Evolutionary conservation across 2,797 vertebrate genomes (phyloP).

Genomic region (Holocentrus rufus): DNA sequence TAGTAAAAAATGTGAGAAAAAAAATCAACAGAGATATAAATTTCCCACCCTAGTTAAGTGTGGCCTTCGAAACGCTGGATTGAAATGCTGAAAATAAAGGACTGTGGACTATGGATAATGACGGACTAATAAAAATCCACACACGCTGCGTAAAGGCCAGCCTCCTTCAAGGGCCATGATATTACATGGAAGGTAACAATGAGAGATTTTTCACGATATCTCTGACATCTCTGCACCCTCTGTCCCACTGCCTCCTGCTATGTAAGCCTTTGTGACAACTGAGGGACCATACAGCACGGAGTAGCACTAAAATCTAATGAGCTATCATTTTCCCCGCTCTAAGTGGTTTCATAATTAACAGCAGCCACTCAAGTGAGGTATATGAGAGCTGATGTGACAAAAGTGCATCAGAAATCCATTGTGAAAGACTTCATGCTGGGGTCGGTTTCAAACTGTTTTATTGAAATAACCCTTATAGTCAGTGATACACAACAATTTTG

Average conservation of each 20-base stretch:
- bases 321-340: conserved; percentile 73
- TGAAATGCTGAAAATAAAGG: conserved; percentile 63
- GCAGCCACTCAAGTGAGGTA: conserved; percentile 72
- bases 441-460: conserved; percentile 44
- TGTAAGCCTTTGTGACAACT: conserved; percentile 60
- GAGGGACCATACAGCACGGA: conserved; percentile 62
- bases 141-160: conserved; percentile 63
- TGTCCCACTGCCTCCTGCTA: conserved; percentile 63
- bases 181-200: conserved; percentile 58
- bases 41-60: conserved; percentile 44
- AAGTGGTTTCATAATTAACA: conserved; percentile 78
- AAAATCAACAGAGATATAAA: conserved; percentile 39
- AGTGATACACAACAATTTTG: conserved; percentile 39
- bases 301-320: conserved; percentile 78
- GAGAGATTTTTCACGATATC: conserved; percentile 58
- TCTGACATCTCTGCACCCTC: conserved; percentile 62
- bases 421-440: conserved; percentile 46
- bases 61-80: conserved; percentile 65
- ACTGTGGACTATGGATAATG: conserved; percentile 65
- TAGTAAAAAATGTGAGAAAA: conserved; percentile 52
- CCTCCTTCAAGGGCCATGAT: conserved; percentile 55
- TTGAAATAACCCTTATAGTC: conserved; percentile 23
- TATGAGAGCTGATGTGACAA: conserved; percentile 66
- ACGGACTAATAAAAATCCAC: conserved; percentile 54
- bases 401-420: conserved; percentile 51